phyloP scores from a whole-genome alignment of 2,797 vertebrate genomes.

The Acanthiza pusilla region DNA sequence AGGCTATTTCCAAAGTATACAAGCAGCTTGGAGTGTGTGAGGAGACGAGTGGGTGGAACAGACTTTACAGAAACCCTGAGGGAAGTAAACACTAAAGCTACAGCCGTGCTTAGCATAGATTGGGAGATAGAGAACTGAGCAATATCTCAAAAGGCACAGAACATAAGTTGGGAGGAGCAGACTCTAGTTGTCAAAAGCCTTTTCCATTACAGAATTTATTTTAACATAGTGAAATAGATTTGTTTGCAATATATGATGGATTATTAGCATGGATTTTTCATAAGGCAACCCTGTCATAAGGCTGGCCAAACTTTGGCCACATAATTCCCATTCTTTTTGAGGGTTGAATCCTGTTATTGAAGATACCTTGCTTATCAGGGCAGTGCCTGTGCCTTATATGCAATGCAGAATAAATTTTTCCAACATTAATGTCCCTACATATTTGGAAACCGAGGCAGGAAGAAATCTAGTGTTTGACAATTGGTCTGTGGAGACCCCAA shows the following conservation, averaged over 20 bases:
- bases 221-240: not conserved
- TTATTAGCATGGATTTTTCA: not conserved
- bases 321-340: not conserved
- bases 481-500: not conserved
- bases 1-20: not conserved
- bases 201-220: not conserved
- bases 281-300: not conserved
- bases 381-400: not conserved
- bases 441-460: not conserved
- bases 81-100: not conserved
- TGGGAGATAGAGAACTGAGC: not conserved
- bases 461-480: not conserved
- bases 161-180: not conserved
- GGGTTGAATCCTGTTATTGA: not conserved
- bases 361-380: not conserved
- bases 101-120: not conserved
- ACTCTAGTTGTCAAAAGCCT: not conserved
- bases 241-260: not conserved
- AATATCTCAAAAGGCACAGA: not conserved
- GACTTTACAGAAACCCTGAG: not conserved
- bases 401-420: not conserved
- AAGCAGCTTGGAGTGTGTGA: not conserved
- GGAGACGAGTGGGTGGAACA: not conserved
- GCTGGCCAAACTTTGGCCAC: not conserved
- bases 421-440: not conserved